Base-by-base conservation (phyloP, 2,888 invertebrate species). In the Emmelina monodactyla region DNA sequence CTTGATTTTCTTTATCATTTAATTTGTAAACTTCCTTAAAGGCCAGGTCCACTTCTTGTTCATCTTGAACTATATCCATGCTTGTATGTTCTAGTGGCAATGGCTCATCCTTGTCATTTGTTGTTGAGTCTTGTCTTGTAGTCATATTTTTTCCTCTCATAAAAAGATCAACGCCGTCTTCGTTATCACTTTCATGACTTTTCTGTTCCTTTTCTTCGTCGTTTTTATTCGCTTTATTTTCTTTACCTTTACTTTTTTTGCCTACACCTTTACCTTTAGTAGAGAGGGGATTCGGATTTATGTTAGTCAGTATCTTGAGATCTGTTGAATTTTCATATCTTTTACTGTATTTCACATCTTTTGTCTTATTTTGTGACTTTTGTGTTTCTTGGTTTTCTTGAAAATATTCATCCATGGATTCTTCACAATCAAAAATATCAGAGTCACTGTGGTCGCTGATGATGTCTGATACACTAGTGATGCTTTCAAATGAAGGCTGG, bases 401-500 rank as follows among this genome's bases (percentile, higher is more conserved):
- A n/a, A n/a, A n/a, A n/a, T n/a, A n/a, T n/a, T n/a, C n/a, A n/a
- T 25, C 25, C 25, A 22, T 7, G n/a, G 19, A 19, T 13, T 32
- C 32, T 13, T 13, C 19, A 32, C 13, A 16, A 32, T 32, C 32
- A 32, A 32, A 10, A 19, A 25, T 4, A 29, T 29, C 29, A 29
- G 34, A 22, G n/a, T 35, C 31, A 14, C 15, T 22, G 14, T 35
- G 22, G 22, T 31, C 31, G 22, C 36, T 36, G 28, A 32, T 36
- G 14, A 36, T 36, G 32, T 36, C 32, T 29, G 36, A 36, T 32
- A 37, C 34, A 34, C 31, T 37, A 34, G 34, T 32, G 15, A 32
- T 32, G 32, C 32, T 34, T 31, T 33, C n/a, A 34, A 25, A 31
- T 31, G 34, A 34, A 16, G 31, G 31, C 31, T 37, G 9, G 13